These are phyloP conservation scores for Caenorhabditis afra DNA, from an alignment of 2,888 invertebrate genomes.

Conservation along the genomic window DNA sequence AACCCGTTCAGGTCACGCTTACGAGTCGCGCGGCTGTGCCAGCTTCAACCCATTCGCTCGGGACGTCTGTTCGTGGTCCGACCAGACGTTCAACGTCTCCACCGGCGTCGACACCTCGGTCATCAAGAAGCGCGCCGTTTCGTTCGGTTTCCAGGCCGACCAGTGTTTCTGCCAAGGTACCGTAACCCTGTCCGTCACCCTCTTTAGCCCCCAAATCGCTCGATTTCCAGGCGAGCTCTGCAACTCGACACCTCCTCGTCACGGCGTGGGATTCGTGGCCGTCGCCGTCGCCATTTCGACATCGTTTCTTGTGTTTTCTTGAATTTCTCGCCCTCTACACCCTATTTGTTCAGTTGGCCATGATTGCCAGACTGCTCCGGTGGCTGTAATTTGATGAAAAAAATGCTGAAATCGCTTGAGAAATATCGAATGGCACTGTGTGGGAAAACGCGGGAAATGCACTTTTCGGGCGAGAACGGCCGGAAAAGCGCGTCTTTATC, in stretches of 20 bases:
- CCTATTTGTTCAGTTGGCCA: constrained; percentile 38
- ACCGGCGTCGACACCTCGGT: constrained; percentile 32
- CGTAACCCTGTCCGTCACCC: not conserved
- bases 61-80: constrained; percentile 58
- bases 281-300: not conserved
- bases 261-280: not conserved
- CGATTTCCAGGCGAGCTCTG: constrained; percentile 51
- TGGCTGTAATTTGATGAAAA: not conserved
- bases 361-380: constrained; percentile 27
- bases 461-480: too few relatives aligned
- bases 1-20: constrained; percentile 26
- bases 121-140: constrained; percentile 32
- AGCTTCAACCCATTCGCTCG: constrained; percentile 51
- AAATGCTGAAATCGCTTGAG: not conserved
- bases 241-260: constrained; percentile 26
- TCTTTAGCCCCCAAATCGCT: not conserved
- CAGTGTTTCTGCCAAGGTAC: constrained; percentile 57
- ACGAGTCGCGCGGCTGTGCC: constrained; percentile 53
- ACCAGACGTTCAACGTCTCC: constrained; percentile 44
- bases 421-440: not conserved
- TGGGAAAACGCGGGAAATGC: not conserved
- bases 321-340: constrained; percentile 24
- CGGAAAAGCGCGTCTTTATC: too few relatives aligned
- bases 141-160: constrained; percentile 27
- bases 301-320: constrained; percentile 25